Conservation (phyloP, 2,797 vertebrate genomes). For the Aselliscus stoliczkanus region DNA sequence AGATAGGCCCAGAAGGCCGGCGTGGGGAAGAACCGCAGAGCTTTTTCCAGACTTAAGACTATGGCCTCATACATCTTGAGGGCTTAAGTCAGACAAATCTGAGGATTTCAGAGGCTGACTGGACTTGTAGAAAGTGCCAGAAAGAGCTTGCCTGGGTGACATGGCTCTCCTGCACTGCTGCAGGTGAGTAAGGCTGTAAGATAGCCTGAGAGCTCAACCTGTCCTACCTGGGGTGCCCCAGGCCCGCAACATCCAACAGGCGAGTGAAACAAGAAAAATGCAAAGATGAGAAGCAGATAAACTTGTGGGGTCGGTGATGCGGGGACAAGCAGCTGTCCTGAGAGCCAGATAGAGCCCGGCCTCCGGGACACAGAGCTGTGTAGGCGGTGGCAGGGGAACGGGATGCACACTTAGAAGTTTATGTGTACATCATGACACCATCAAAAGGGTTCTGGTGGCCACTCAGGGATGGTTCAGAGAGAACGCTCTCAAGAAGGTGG, state of each 20-base stretch:
- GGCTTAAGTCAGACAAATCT: neutral
- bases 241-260: neutral
- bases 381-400: fast-evolving
- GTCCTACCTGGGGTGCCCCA: neutral
- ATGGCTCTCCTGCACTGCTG: neutral
- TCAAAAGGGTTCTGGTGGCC: neutral
- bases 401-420: fast-evolving
- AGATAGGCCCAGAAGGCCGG: neutral
- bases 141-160: neutral
- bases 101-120: neutral
- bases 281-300: neutral
- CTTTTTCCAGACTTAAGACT: neutral
- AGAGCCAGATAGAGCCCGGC: neutral
- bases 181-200: neutral
- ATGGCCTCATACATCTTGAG: neutral
- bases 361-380: neutral
- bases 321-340: neutral
- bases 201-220: neutral
- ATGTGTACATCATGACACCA: neutral
- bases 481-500: neutral
- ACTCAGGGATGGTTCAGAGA: neutral
- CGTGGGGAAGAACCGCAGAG: neutral
- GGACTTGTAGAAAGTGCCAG: neutral
- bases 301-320: fast-evolving
- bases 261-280: neutral